Evolutionary conservation across 2,888 invertebrate species (phyloP).

Genomic region (Acrocyrtus sp.): DNA sequence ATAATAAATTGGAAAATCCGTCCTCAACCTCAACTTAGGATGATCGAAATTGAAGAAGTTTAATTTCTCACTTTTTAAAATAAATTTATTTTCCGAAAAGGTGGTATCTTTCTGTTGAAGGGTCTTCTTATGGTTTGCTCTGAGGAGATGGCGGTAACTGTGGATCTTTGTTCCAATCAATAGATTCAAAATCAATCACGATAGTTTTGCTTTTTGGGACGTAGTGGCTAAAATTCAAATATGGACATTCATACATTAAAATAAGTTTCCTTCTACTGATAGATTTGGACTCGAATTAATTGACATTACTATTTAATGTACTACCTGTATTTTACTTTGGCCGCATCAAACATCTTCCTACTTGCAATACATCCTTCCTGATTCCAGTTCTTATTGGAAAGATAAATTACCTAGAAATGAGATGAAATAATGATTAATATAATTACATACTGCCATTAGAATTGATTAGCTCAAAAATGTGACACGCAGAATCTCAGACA

Average conservation of each 20-base stretch:
- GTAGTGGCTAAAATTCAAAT: conserved; percentile 72
- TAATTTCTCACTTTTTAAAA: too few relatives aligned
- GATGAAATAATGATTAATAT: background rate
- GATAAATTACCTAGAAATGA: conserved; percentile 72
- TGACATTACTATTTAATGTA: background rate
- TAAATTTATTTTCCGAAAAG: too few relatives aligned
- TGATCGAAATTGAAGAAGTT: too few relatives aligned
- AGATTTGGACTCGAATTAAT: too few relatives aligned
- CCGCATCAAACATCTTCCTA: conserved; percentile 82
- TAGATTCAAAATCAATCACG: conserved; percentile 76
- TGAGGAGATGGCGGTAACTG: conserved; percentile 67
- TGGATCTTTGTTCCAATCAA: conserved; percentile 71
- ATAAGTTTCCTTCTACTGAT: too few relatives aligned
- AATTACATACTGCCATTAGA: background rate
- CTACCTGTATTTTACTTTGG: conserved; percentile 77
- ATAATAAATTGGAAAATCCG: too few relatives aligned
- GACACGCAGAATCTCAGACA: background rate
- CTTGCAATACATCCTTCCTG: conserved; percentile 79
- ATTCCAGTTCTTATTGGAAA: conserved; percentile 82
- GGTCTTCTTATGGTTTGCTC: background rate
- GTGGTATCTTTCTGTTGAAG: too few relatives aligned
- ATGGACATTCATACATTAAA: background rate
- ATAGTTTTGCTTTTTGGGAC: conserved; percentile 73
- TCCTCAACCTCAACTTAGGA: too few relatives aligned
- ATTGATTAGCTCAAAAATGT: background rate